A percentile compares a stretch with the other conserved stretches of the same genome.
These are phyloP conservation scores for Thaleichthys pacificus DNA, from an alignment of 2,797 vertebrate species.

Conservation along the genomic window DNA sequence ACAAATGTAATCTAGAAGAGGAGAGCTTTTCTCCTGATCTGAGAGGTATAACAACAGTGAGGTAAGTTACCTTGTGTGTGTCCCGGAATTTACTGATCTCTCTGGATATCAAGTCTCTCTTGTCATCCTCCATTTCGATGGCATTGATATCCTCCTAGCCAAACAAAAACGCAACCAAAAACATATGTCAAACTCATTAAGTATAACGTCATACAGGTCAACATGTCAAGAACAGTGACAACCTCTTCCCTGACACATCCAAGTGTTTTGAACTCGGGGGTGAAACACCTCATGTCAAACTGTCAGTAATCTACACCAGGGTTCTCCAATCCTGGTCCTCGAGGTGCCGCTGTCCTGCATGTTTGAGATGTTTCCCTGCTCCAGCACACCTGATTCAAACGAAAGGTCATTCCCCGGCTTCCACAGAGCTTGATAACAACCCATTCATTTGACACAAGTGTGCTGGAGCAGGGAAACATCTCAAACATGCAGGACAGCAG, in stretches of 20 bases:
- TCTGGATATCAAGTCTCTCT: constrained; percentile 99
- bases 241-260: too few relatives aligned
- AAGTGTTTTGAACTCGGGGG: neutral
- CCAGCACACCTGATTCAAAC: too few relatives aligned
- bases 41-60: constrained; percentile 36
- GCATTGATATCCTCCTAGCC: constrained; percentile 96
- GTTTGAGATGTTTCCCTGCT: too few relatives aligned
- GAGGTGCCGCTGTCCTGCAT: too few relatives aligned
- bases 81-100: constrained; percentile 99
- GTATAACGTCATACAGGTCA: neutral
- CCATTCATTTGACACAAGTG: too few relatives aligned
- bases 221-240: neutral
- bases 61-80: constrained; percentile 97
- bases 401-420: too few relatives aligned
- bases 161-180: constrained; percentile 37
- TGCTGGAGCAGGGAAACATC: too few relatives aligned
- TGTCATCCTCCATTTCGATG: constrained; percentile 99
- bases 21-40: constrained; percentile 47
- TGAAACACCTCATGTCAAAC: neutral
- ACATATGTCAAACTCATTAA: constrained; percentile 34
- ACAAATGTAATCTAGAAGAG: constrained; percentile 31
- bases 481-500: too few relatives aligned
- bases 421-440: too few relatives aligned
- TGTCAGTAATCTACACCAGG: neutral
- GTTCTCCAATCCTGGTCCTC: neutral